Evolutionary conservation across 2,797 vertebrate genomes (phyloP), one percentile per base, ranked within the genome.

Genomic region (Crocodylus rhombifer): DNA sequence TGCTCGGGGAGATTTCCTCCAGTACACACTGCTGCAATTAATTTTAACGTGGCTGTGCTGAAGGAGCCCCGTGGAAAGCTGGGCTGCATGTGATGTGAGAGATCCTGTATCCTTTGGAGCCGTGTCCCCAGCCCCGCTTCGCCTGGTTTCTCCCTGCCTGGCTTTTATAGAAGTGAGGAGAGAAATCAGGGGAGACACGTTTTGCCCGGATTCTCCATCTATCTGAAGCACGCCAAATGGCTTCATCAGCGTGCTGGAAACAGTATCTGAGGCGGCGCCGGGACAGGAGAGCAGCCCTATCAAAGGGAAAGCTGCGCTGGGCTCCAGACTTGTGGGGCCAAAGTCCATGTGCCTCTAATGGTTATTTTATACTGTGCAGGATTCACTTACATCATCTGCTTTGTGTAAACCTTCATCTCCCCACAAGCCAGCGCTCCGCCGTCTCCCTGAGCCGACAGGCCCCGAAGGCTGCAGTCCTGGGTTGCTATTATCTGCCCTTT

Each of bases 311-410:
- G 77, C 86, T 87, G 82, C 87, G 64, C 84, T 85, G 86, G 75
- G 57, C 84, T n/a, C 56, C 36, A 82, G 76, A 61, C 76, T 87
- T 63, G 64, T 65, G 75, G 64, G 89, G 84, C 75, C 73, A 26
- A 86, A 79, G 75, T 60, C 75, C 76, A 83, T 16, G 42, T 80
- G 61, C 84, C 67, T 73, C 21, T 57, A 30, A 80, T 51, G 77
- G 82, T 92, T 82, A 77, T 78, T 91, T 91, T 91, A 78, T 80
- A 93, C 87, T 92, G 88, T 79, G 81, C 77, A 91, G 93, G 71
- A 77, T 89, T 91, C 85, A 71, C 87, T 94, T 94, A 82, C 82
- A 84, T 95, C 91, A 82, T 91, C 88, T 95, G 92, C 89, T 93
- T 89, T 92, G 75, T 84, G 83, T 91, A 91, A 91, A 75, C 73